Percentiles rank a stretch among this genome's conserved stretches.
phyloP scores from a whole-genome alignment of 2,797 vertebrate species.

The Diglossa cyanea region DNA sequence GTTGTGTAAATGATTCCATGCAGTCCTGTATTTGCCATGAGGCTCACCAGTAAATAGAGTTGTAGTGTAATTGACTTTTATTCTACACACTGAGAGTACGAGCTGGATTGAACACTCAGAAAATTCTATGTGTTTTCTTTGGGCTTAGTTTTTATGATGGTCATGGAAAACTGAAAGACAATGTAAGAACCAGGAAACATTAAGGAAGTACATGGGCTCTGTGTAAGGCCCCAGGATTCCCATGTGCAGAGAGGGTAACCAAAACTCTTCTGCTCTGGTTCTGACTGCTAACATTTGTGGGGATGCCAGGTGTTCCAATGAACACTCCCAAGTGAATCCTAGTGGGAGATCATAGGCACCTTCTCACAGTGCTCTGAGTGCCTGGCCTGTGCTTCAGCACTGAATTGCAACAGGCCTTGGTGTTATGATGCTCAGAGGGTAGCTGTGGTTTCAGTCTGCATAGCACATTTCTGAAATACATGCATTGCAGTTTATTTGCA shows the following conservation, averaged over 20 bases:
- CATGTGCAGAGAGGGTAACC: neutral
- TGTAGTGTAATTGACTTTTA: neutral
- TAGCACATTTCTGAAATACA: neutral
- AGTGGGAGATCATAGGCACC: neutral
- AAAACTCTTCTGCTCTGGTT: neutral
- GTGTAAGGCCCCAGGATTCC: neutral
- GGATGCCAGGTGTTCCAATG: neutral
- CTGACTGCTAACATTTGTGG: neutral
- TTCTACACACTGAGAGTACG: neutral
- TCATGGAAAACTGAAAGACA: neutral
- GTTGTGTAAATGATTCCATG: slow-evolving; percentile 31
- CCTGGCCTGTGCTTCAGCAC: neutral
- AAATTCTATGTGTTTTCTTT: neutral
- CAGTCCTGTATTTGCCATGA: neutral
- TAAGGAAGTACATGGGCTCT: neutral
- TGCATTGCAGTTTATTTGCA: neutral
- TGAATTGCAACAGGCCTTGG: neutral
- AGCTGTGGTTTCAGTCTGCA: neutral
- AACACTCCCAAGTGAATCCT: neutral
- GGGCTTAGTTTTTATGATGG: neutral
- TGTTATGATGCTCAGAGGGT: neutral
- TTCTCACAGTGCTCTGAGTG: neutral
- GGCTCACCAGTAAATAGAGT: neutral
- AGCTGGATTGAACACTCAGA: neutral
- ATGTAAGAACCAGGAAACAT: neutral